Conservation (phyloP, 2,797 vertebrate genomes). For the Labroides dimidiatus region DNA sequence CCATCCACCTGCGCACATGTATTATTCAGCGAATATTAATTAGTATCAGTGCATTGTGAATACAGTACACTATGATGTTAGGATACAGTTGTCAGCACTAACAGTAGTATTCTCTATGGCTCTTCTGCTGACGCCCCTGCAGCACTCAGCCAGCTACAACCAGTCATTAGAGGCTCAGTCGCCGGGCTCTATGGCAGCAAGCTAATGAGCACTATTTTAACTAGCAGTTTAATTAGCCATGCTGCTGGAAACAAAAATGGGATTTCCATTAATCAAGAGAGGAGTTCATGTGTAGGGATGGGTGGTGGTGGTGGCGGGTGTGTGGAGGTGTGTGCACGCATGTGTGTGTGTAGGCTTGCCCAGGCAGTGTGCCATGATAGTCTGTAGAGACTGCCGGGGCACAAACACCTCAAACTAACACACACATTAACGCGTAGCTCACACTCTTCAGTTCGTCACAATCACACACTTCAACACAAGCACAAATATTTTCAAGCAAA, state of each 20-base stretch:
- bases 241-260: slow-evolving; percentile 85
- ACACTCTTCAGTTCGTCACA: slow-evolving; percentile 71
- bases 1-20: slow-evolving; percentile 70
- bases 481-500: slow-evolving; percentile 83
- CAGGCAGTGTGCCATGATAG: slow-evolving; percentile 82
- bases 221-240: slow-evolving; percentile 87
- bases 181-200: slow-evolving; percentile 69
- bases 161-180: slow-evolving; percentile 71
- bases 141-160: slow-evolving; percentile 63
- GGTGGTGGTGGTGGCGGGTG: slow-evolving; percentile 38
- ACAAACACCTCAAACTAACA: slow-evolving; percentile 79
- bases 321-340: slow-evolving; percentile 33
- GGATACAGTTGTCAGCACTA: slow-evolving; percentile 86
- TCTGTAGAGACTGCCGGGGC: slow-evolving; percentile 78
- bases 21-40: slow-evolving; percentile 83
- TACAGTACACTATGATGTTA: slow-evolving; percentile 78
- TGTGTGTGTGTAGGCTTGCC: slow-evolving; percentile 84
- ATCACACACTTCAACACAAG: slow-evolving; percentile 77
- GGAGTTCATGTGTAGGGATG: slow-evolving; percentile 62
- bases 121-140: slow-evolving; percentile 58
- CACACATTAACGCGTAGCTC: slow-evolving; percentile 73
- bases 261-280: slow-evolving; percentile 86
- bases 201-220: slow-evolving; percentile 86
- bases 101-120: slow-evolving; percentile 76
- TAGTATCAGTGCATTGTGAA: slow-evolving; percentile 72